Conservation (phyloP, 2,797 vertebrate genomes). For the Anniella stebbinsi region DNA sequence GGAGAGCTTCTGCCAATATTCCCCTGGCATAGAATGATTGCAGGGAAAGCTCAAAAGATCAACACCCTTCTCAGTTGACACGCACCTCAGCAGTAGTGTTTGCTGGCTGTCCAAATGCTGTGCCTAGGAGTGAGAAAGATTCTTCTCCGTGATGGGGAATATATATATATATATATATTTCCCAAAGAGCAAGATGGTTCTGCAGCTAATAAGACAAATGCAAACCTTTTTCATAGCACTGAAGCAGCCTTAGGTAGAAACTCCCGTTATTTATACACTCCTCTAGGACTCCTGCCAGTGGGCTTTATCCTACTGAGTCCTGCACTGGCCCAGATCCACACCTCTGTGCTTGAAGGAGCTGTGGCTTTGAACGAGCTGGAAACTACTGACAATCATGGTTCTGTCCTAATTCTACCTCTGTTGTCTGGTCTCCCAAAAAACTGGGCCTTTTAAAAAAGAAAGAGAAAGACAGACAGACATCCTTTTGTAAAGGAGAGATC, state of each 20-base stretch:
- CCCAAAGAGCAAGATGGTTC: not conserved
- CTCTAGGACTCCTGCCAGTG: too few species aligned
- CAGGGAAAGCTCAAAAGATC: not conserved
- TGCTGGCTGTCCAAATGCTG: not conserved
- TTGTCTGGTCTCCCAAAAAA: not conserved
- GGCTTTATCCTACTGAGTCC: not conserved
- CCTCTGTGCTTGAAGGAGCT: not conserved
- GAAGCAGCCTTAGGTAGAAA: not conserved
- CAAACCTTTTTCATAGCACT: not conserved
- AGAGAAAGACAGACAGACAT: not conserved
- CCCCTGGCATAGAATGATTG: not conserved
- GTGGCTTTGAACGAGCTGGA: conserved; percentile 18
- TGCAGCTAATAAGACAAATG: not conserved
- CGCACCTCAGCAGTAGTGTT: not conserved
- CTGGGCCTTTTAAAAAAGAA: not conserved
- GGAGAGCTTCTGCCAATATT: not conserved
- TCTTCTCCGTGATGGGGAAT: not conserved
- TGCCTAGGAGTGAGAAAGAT: too few species aligned
- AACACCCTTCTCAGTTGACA: too few species aligned
- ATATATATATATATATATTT: too few species aligned
- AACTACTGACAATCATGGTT: conserved; percentile 46
- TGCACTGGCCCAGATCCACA: not conserved
- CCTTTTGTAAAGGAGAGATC: not conserved
- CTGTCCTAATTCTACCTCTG: conserved; percentile 65
- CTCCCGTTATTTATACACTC: not conserved